Percentiles rank a stretch among this genome's conserved stretches.
Evolutionary conservation across 2,888 invertebrate species (phyloP).

Genomic region (Mythimna pallens): DNA sequence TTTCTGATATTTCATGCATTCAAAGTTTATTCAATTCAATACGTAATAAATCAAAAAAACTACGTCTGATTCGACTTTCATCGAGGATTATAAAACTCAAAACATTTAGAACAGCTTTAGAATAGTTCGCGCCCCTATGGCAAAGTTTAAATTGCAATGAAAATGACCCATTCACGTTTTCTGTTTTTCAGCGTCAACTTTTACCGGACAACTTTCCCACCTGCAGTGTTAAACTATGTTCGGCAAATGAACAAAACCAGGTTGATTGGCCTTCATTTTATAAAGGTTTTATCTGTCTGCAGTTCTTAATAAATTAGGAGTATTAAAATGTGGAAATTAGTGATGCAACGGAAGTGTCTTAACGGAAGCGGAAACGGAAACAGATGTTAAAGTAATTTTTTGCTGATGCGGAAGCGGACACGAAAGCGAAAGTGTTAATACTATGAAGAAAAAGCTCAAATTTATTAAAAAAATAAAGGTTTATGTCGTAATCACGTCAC

Average conservation of each 20-base stretch:
- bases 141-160: slow-evolving; percentile 39
- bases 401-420: too few relatives aligned
- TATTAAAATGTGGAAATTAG: too few relatives aligned
- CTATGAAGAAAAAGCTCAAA: too few relatives aligned
- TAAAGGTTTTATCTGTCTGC: not conserved
- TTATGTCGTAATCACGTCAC: too few relatives aligned
- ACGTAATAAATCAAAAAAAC: not conserved
- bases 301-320: too few relatives aligned
- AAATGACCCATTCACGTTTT: slow-evolving; percentile 16
- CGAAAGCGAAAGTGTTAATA: too few relatives aligned
- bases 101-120: slow-evolving; percentile 9
- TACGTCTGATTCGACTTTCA: not conserved
- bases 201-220: slow-evolving; percentile 39
- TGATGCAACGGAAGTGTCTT: too few relatives aligned
- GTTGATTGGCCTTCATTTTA: slow-evolving; percentile 16
- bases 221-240: slow-evolving; percentile 37
- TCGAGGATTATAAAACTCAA: slow-evolving; percentile 1
- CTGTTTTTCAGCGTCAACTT: slow-evolving; percentile 31
- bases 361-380: too few relatives aligned
- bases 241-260: slow-evolving; percentile 28
- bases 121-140: slow-evolving; percentile 9
- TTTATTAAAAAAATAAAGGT: too few relatives aligned
- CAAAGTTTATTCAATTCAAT: not conserved
- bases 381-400: too few relatives aligned
- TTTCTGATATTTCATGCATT: not conserved